phyloP scores from a whole-genome alignment of 2,113 vertebrate genomes.

The Kryptolebias marmoratus region DNA sequence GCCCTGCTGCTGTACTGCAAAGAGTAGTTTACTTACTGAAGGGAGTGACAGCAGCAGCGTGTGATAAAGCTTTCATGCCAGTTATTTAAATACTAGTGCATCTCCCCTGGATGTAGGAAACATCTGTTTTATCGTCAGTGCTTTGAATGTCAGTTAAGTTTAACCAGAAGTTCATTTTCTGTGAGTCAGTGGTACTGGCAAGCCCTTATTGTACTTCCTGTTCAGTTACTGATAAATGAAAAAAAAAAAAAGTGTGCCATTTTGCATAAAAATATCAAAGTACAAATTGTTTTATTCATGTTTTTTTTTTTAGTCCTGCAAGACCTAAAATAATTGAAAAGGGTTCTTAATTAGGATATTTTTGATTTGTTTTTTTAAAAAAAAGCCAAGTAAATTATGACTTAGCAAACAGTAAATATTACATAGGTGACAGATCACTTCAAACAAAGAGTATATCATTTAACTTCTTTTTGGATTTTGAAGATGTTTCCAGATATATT shows the following conservation, averaged over 20 bases:
- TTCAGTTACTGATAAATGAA: neutral
- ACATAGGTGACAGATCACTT: too few species aligned
- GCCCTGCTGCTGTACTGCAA: neutral
- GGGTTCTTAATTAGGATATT: too few species aligned
- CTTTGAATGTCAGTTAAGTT: constrained; percentile 17
- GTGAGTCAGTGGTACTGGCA: neutral
- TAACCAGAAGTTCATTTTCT: neutral
- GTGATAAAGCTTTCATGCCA: neutral
- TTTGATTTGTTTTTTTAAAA: too few species aligned
- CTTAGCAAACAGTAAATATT: too few species aligned
- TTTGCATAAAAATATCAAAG: neutral
- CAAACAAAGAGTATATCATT: too few species aligned
- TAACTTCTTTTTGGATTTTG: too few species aligned
- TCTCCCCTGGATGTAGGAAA: neutral
- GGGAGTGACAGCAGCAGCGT: neutral
- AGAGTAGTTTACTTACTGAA: neutral
- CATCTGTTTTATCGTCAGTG: neutral
- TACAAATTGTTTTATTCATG: neutral
- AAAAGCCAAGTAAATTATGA: too few species aligned
- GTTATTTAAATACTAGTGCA: constrained; percentile 4
- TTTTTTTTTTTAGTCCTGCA: too few species aligned
- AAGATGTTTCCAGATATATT: too few species aligned
- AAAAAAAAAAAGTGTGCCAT: neutral
- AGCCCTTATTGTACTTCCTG: neutral
- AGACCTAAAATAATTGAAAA: too few species aligned